Conservation (phyloP, 2,113 vertebrate species). For the Australoheros scitulus region DNA sequence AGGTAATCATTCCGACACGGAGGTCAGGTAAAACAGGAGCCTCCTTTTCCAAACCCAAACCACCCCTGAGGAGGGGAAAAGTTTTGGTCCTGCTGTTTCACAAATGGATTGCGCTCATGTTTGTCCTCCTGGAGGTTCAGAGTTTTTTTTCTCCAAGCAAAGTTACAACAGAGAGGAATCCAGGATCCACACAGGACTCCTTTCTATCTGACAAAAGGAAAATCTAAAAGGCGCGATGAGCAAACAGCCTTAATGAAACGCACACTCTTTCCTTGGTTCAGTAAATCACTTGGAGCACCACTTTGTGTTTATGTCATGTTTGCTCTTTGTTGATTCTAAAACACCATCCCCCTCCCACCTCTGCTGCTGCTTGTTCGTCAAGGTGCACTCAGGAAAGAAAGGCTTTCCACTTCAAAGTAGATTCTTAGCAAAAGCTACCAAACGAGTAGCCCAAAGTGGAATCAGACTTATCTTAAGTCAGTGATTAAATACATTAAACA, state of each 20-base stretch:
- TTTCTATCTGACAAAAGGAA: conserved; percentile 36
- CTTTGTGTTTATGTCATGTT: conserved; percentile 59
- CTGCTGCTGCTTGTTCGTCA: not conserved
- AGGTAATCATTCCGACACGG: not conserved
- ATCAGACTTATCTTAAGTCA: conserved; percentile 47
- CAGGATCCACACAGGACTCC: conserved; percentile 13
- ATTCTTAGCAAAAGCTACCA: conserved; percentile 12
- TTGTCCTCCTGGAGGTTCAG: conserved; percentile 12
- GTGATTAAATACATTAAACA: conserved; percentile 60
- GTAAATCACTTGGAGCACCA: conserved; percentile 58
- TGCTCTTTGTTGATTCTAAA: conserved; percentile 64
- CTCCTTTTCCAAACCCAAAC: not conserved
- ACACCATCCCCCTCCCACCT: conserved; percentile 1
- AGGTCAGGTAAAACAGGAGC: conserved; percentile 16
- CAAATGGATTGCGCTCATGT: conserved; percentile 4
- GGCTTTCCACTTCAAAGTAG: conserved; percentile 44
- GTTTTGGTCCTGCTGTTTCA: not conserved
- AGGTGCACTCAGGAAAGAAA: conserved; percentile 46
- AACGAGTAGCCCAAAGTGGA: conserved; percentile 37
- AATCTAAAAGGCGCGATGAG: conserved; percentile 49
- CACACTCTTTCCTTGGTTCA: conserved; percentile 59
- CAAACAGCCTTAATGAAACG: conserved; percentile 58
- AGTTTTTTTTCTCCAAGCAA: conserved; percentile 13
- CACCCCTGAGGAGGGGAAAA: not conserved
- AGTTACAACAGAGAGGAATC: conserved; percentile 22